Percentiles rank a stretch among this genome's conserved stretches.
Conservation (phyloP, 2,888 invertebrate genomes). For the Colostygia pectinataria region DNA sequence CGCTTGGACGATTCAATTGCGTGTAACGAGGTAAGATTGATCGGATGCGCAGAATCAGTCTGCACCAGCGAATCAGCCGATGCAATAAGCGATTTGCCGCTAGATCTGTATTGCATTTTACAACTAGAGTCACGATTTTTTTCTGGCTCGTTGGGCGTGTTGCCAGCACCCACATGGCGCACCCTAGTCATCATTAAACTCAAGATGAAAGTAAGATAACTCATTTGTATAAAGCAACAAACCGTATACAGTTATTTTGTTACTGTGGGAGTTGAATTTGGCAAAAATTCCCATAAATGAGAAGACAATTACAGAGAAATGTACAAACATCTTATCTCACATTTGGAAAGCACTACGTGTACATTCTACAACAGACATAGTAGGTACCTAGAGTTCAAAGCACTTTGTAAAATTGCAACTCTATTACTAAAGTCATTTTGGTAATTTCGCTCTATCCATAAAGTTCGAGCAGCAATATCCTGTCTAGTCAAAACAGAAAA, state of each 20-base stretch:
- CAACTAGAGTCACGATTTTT: conserved; percentile 44
- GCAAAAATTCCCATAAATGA: conserved; percentile 33
- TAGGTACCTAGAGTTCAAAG: conserved; percentile 6
- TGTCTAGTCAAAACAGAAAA: conserved; percentile 44
- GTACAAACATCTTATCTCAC: conserved; percentile 33
- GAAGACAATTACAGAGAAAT: conserved; percentile 38
- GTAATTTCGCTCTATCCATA: conserved; percentile 2
- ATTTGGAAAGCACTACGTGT: conserved; percentile 46
- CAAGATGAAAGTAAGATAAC: conserved; percentile 42
- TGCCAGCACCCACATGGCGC: conserved; percentile 4
- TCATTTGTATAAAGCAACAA: conserved; percentile 34
- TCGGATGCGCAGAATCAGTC: conserved; percentile 54
- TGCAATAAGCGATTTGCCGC: conserved; percentile 62
- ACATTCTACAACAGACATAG: too few species aligned
- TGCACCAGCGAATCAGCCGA: conserved; percentile 41
- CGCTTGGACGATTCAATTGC: conserved; percentile 57
- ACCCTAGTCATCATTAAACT: conserved; percentile 14
- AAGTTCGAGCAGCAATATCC: conserved; percentile 53
- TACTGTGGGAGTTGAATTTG: conserved; percentile 45
- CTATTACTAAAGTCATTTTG: background rate
- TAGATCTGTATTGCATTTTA: conserved; percentile 51
- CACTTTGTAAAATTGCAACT: conserved; percentile 2
- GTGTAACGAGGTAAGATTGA: conserved; percentile 57
- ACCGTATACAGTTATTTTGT: conserved; percentile 34
- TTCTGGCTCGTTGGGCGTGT: conserved; percentile 44